Evolutionary conservation across 2,113 vertebrate species (phyloP), one percentile per base, ranked within the genome.

Genomic region (Chaetura pelagica): DNA sequence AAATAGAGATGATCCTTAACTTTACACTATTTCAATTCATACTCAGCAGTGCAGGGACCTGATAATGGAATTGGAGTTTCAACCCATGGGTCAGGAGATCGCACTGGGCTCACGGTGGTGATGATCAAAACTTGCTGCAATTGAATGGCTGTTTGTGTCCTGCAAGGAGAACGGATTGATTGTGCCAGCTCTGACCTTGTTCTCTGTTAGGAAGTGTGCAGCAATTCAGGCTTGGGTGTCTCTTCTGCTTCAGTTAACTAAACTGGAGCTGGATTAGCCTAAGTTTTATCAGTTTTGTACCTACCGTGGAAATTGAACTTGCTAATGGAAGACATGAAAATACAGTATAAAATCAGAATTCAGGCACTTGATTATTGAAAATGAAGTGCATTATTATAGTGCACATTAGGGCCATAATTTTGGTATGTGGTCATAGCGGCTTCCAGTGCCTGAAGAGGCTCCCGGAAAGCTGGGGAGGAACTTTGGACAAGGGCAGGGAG

Each of bases 321-420:
- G 55, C 8, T 81, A 71, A 57, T 29, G 52, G 35, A 24, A 67
- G 52, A 62, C 62, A 35, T 23, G 46, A 66, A 76, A 91, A 51
- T n/a, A 20, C 5, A 19, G 20, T 22, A 58, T 35, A 51, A 85
- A 62, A 49, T 72, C 64, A 35, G 12, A 63, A 44, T 61, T 72
- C 35, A 34, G 40, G 15, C 34, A 29, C 7, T 42, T 6, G 16
- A 38, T 34, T 55, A 32, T n/a, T 87, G 66, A 44, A 84, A 81
- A 27, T 49, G 19, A 58, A 30, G 49, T 0, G 0, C 44, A 17
- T 12, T 44, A 17, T 29, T 62, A 14, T 16, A 42, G 32, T 4
- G 69, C 19, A 22, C 6, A 1, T 34, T 18, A 46, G 40, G 78
- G 40, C 18, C 10, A 2, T 30, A 23, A 57, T 79, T 84, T 51